A percentile compares a stretch with the other conserved stretches of the same genome.
Conservation (phyloP, 2,888 invertebrate species). For the Chydorus sphaericus region DNA sequence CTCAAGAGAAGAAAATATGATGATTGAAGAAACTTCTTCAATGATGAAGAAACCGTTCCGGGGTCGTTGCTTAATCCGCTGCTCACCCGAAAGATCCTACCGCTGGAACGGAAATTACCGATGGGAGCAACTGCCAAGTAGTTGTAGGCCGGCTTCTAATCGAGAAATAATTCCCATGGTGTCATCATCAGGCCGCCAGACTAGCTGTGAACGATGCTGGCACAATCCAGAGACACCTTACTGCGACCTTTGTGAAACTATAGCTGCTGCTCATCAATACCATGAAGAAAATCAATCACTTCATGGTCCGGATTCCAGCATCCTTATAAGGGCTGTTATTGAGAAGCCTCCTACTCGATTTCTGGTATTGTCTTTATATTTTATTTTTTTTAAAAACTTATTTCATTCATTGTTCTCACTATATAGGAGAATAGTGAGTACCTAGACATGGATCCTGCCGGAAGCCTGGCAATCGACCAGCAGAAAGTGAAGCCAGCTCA, state of each 20-base stretch:
- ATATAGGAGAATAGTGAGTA: conserved; percentile 2
- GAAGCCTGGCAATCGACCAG: conserved; percentile 7
- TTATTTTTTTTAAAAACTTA: not conserved
- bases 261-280: too few relatives aligned
- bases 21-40: not conserved
- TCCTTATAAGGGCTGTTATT: not conserved
- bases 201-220: conserved; percentile 11
- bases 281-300: too few relatives aligned
- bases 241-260: conserved; percentile 5
- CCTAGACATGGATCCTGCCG: conserved; percentile 12
- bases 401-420: not conserved
- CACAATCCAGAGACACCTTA: conserved; percentile 9
- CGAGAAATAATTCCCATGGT: not conserved
- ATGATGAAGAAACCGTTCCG: conserved; percentile 3
- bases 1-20: not conserved
- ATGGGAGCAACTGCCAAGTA: not conserved
- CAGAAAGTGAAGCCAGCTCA: not conserved
- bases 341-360: not conserved
- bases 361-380: not conserved
- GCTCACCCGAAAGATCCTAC: conserved; percentile 9
- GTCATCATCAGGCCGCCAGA: not conserved
- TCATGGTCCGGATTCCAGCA: too few relatives aligned
- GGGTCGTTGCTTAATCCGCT: conserved; percentile 10
- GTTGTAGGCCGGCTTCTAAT: not conserved
- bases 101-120: not conserved